Base-by-base conservation (phyloP, 1,140 invertebrate genomes). In the Zaprionus camerounensis region DNA sequence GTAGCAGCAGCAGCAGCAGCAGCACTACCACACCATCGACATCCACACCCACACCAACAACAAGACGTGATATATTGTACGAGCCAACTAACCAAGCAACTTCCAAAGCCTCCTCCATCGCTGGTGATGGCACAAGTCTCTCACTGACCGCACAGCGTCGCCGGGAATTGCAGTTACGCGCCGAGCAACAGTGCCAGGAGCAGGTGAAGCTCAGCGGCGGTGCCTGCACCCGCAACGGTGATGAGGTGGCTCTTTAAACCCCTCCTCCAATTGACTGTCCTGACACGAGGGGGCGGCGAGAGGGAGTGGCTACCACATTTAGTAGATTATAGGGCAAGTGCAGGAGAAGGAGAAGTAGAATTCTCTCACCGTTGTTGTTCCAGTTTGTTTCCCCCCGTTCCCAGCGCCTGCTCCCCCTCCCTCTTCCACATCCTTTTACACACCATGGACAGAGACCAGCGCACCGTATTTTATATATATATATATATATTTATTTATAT, bases 181-280 rank as follows among this genome's bases (percentile, higher is more conserved):
- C 84, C 51, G 88, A 91, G 57, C 81, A 74, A 44, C 78, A 91
- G 61, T 82, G 65, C 68, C 74, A 85, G 61, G 88, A 85, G 74
- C 79, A 91, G 71, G 84, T 91, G 59, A 75, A 36, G 58, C 77
- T 82, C 58, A 76, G 63, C 34, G 70, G 61, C 22, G 77, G 70
- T 61, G 65, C 79, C 70, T 41, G 81, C 74, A 82, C 77, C 12
- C 80, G 83, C 11, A 91, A 91, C 28, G 88, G 88, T 51, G 88
- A 91, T 22, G 88, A 91, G 82, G 88, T 91, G 74, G 88, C 88
- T 51, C 84, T 91, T 28, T 91, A 88, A 91, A 15, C 6, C n/a
- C 17, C 17, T 46, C 17, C 17, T 13, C 56, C 58, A 57, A 76
- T 58, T 76, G 76, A 77, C 66, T 78, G 81, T 81, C 71, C 72